Conservation (phyloP, 2,797 vertebrate genomes). For the Coccyzus lansbergi region DNA sequence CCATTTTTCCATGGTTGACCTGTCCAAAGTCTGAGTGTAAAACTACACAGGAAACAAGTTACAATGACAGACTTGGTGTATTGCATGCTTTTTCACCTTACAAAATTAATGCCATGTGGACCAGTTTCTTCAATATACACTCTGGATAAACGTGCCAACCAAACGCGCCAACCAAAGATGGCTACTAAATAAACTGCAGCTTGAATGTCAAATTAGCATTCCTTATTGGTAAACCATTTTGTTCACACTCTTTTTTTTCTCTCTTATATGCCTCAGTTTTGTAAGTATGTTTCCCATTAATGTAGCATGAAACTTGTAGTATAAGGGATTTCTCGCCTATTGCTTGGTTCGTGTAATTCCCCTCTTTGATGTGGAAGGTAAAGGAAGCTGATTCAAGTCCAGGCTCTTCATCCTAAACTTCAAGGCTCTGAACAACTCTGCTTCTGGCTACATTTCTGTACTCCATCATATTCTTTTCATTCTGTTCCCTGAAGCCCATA, state of each 20-base stretch:
- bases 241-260: not conserved
- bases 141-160: not conserved
- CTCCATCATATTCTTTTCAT: conserved; percentile 7
- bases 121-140: not conserved
- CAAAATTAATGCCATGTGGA: not conserved
- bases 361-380: conserved; percentile 43
- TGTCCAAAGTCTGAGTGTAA: not conserved
- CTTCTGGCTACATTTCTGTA: conserved; percentile 46
- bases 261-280: conserved; percentile 8
- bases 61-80: conserved; percentile 2
- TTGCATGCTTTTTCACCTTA: not conserved
- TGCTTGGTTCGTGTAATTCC: conserved; percentile 44
- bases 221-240: not conserved
- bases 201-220: conserved; percentile 30
- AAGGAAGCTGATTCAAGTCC: conserved; percentile 46
- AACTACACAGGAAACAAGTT: conserved; percentile 25
- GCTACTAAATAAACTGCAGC: not conserved
- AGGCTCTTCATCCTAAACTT: conserved; percentile 41
- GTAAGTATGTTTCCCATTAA: conserved; percentile 1
- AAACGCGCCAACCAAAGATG: not conserved
- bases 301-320: not conserved
- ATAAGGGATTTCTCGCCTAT: conserved; percentile 42
- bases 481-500: not conserved
- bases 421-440: conserved; percentile 46
- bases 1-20: not conserved